Evolutionary conservation across 2,113 vertebrate genomes (phyloP), one percentile per base, ranked within the genome.

Genomic region (Cardinalis cardinalis): DNA sequence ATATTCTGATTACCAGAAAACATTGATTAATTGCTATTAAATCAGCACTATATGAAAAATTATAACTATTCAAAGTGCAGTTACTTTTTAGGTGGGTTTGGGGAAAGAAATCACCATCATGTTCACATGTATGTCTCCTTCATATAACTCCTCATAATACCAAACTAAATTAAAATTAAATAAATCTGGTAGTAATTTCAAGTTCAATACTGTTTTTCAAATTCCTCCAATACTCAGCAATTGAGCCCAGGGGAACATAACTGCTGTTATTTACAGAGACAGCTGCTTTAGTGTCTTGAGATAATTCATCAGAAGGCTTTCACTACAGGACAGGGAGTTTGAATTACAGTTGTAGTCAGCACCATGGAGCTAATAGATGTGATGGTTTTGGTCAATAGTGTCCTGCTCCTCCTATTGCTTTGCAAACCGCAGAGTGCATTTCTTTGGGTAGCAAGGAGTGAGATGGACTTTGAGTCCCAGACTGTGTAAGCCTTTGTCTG

Each of bases 401-500:
- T 58, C 20, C 55, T 68, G 25, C 14, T 76, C 32, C 28, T 86
- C 55, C 55, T 5, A 21, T 16, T 24, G 12, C 36, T 46, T 13
- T 25, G 7, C n/a, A 81, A 74, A 40, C 8, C 21, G 38, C 18
- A 65, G 18, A 23, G 10, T 48, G 16, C 46, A 10, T 76, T 83
- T 70, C n/a, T 65, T 43, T 43, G 53, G 7, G 48, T 14, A 74
- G 48, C 43, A 25, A 32, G 31, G 40, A 68, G 10, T 34, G 63
- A 56, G 41, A 52, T 0, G 2, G n/a, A n/a, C 18, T 76, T 28
- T 65, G 53, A 64, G 18, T n/a, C 14, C 17, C n/a, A 66, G 32
- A 32, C 20, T 55, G 3, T 0, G 0, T 17, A 38, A 63, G 5
- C 8, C 20, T 25, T 2, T 13, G 10, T 18, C 14, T 53, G 21